Base-by-base conservation (phyloP, 2,888 invertebrate species). In the Eutolmus rufibarbis region DNA sequence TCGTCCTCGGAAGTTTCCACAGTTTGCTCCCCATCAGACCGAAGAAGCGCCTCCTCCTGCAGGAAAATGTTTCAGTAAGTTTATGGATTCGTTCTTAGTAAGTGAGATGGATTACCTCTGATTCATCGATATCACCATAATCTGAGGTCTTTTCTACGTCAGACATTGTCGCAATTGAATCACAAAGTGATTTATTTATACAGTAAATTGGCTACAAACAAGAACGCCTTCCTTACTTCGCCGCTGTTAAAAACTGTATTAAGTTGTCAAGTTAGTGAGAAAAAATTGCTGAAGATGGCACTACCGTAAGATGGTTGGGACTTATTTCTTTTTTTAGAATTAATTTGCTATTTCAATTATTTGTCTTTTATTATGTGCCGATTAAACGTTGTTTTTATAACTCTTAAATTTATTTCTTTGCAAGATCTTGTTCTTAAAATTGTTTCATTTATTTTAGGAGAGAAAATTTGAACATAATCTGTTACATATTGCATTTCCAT, bases 1-100 rank as follows among this genome's bases (percentile, higher is more conserved):
- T 88, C 89, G 46, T 87, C 89, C 40, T 78, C 88, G 1, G 81
- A 82, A 28, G 56, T 28, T 1, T 89, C 78, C 40, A 87, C 34
- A 23, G 89, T 89, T 87, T 88, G 88, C 79, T 90, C 91, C 82
- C 90, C 91, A 76, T 91, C 91, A 0, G 91, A 91, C 86, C 90
- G 90, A 1, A 91, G 89, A 5, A 91, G 89, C n/a, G 91, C 91
- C 88, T 91, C 91, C 76, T 91, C 91, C 91, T 91, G 14, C 7
- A 28, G 19, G 16, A 78, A 46, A 40, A 19, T 78, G 37, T 37
- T 40, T n/a, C 37, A 82, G 7, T 51, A n/a, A n/a, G 19, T 51
- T 7, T n/a, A 51, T n/a, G n/a, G 0, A 14, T 2, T 46, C 43
- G 14, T 46, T n/a, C 2, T 7, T 0, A 28, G 28, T 79, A 28